Base-by-base conservation (phyloP, 2,797 vertebrate genomes). In the Trematomus bernacchii region DNA sequence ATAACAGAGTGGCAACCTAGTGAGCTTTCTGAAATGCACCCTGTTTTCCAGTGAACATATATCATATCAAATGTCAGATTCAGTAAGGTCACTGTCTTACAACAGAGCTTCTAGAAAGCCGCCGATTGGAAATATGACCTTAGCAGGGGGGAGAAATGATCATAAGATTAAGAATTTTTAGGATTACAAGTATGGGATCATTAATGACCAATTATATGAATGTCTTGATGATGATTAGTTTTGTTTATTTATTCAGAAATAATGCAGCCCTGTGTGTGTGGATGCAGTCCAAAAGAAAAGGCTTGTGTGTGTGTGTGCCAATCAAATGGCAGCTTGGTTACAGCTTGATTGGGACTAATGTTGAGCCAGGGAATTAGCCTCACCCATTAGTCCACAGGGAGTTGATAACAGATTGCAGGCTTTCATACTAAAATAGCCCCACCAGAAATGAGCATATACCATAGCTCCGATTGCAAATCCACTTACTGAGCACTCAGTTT, bases 381-480 rank as follows among this genome's bases (percentile, higher is more conserved):
- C 66, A 73, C 37, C 37, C 48, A 78, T 83, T 85, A 74, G 59
- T 76, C 70, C 72, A 58, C 13, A 0, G 75, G 66, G 82, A 76
- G 81, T 71, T 85, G 81, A 85, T 84, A 85, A 88, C 79, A 87
- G 82, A 89, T 86, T 85, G 80, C 66, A 54, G 73, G 48, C 80
- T 77, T 54, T 84, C 76, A 71, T 82, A 60, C 78, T 59, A 74
- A 81, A 86, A 79, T 79, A 71, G 79, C 66, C 43, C 74, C 18
- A 63, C 53, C 58, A 75, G 44, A 76, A 84, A 85, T 52, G 33
- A 83, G 58, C 47, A 66, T 72, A 58, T 76, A 76, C 48, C 30
- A 57, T 77, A 23, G 76, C 63, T 62, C 19, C 2, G 11, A 46
- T 30, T 64, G 27, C 23, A 58, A 74, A 77, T 74, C 54, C 64